phyloP scores from a whole-genome alignment of 2,888 invertebrate genomes.

The Malachius bipustulatus region DNA sequence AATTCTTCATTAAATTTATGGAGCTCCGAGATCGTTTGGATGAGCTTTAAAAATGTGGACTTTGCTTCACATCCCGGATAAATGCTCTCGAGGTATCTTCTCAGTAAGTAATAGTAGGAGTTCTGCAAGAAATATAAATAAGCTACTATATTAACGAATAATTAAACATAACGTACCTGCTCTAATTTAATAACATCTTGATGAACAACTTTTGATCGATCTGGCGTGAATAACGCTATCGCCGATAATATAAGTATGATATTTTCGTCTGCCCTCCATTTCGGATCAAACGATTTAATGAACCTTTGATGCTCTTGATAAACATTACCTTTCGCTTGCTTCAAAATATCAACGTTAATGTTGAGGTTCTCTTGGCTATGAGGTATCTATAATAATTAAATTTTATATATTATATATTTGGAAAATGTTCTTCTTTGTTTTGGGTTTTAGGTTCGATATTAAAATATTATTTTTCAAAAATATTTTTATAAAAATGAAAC shows the following conservation, averaged over 20 bases:
- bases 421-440: too few species aligned
- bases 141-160: neutral
- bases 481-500: neutral
- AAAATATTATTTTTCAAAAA: too few species aligned
- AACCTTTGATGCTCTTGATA: constrained; percentile 80
- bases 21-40: constrained; percentile 84
- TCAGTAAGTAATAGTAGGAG: constrained; percentile 78
- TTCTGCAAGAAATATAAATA: constrained; percentile 45
- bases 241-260: constrained; percentile 85
- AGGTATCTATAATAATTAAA: too few species aligned
- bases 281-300: constrained; percentile 71
- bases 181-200: constrained; percentile 73
- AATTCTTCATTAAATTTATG: constrained; percentile 81
- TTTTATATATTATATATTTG: too few species aligned
- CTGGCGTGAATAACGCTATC: constrained; percentile 81
- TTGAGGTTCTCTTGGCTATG: constrained; percentile 64
- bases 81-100: constrained; percentile 72
- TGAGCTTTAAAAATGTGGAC: constrained; percentile 73
- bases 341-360: constrained; percentile 80
- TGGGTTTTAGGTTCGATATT: too few species aligned
- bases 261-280: constrained; percentile 78
- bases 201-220: constrained; percentile 67
- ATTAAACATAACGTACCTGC: constrained; percentile 64
- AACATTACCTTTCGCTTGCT: constrained; percentile 79
- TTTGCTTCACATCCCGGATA: constrained; percentile 80